Base-by-base conservation (phyloP, 2,888 invertebrate genomes). In the Carterocephalus palaemon region DNA sequence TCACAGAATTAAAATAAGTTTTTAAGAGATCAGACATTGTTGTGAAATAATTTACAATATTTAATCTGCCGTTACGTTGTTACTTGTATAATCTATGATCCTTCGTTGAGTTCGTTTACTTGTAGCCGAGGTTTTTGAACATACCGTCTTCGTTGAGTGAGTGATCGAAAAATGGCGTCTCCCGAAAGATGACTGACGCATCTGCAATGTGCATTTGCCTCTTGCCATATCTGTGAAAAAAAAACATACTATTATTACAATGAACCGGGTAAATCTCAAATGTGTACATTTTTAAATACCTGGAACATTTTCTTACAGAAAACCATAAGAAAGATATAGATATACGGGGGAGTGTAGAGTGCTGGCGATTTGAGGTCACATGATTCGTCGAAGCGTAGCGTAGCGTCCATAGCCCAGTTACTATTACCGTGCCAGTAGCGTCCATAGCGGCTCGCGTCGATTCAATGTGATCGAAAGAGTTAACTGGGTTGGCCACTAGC, bases 181-280 rank as follows among this genome's bases (percentile, higher is more conserved):
- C 84, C 48, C 75, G 62, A 64, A 82, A 85, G 53, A 79, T 78
- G 0, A 82, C 81, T 0, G 85, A 84, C 0, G 83, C 76, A 52
- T 84, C 85, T 1, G 84, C 74, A 72, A 84, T 78, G 51, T 77
- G 85, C 83, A 81, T 82, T 55, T 83, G 85, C 23, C 85, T 59
- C 52, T 86, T 86, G 29, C 85, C 85, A 46, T 81, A 86, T 71
- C 85, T 86, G 76, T 29, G 67, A 77, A 47, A 41, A 52, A 56
- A 58, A 52, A n/a, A n/a, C 2, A 24, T 17, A 22, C 15, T 9
- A 13, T 3, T 2, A 29, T 10, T 20, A 24, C 12, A 7, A 19
- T 1, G 4, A 39, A 39, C 19, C 19, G 19, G 19, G 19, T 19
- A 3, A 6, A 4, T 6, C 3, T 4, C 3, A 19, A 6, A 24